Percentiles rank a stretch among this genome's conserved stretches.
phyloP scores from a whole-genome alignment of 1,140 invertebrate species.

The Fopius arisanus region DNA sequence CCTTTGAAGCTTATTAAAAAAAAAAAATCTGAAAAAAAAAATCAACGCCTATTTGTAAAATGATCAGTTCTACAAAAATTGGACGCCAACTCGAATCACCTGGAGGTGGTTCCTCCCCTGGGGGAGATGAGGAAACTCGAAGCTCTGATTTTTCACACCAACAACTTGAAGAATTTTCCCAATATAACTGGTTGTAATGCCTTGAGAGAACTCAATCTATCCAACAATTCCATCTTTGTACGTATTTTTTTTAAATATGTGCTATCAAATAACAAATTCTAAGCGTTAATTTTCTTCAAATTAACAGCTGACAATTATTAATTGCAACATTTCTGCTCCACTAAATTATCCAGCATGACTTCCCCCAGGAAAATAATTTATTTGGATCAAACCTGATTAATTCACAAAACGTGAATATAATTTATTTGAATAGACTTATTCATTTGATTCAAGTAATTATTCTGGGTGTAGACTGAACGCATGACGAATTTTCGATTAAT shows the following conservation, averaged over 20 bases:
- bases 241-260: too few species aligned
- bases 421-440: too few species aligned
- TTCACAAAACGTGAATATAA: too few species aligned
- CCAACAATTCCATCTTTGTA: slow-evolving; percentile 82
- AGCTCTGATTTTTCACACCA: slow-evolving; percentile 80
- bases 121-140: slow-evolving; percentile 83
- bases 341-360: too few species aligned
- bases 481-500: not conserved
- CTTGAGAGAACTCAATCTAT: slow-evolving; percentile 79
- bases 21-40: too few species aligned
- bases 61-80: slow-evolving; percentile 68
- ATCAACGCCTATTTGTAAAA: too few species aligned
- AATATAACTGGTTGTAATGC: slow-evolving; percentile 73
- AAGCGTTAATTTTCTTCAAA: too few species aligned
- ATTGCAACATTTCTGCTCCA: too few species aligned
- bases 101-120: slow-evolving; percentile 75
- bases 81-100: slow-evolving; percentile 69
- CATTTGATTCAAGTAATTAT: not conserved
- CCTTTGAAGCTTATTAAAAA: slow-evolving; percentile 46
- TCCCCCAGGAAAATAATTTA: too few species aligned
- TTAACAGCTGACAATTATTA: too few species aligned
- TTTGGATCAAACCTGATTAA: too few species aligned
- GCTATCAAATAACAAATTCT: too few species aligned
- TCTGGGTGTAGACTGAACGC: not conserved
- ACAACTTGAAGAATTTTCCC: slow-evolving; percentile 73